Base-by-base conservation (phyloP, 2,797 vertebrate genomes). In the Podarcis lilfordi region DNA sequence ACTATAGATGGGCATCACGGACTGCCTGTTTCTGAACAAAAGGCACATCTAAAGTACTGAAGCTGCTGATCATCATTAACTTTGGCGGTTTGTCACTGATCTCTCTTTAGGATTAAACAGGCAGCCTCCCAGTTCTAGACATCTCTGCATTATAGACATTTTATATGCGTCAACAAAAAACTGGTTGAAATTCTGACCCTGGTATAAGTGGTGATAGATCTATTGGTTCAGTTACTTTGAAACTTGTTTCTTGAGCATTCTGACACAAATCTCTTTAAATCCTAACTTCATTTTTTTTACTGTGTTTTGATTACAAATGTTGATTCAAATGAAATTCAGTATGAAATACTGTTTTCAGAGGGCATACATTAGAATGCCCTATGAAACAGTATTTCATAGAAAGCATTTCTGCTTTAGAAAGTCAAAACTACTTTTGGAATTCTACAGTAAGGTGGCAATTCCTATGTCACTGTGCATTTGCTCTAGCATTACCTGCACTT, bases 101-200 rank as follows among this genome's bases (percentile, higher is more conserved):
- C 66, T 55, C 68, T 19, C 37, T 83, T 69, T 45, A 35, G 82
- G 68, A 69, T 19, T 82, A 45, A 69, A 35, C 68, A 23, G 59
- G 82, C 17, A 83, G 82, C 82, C 68, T 69, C 55, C 45, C 9
- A 25, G 27, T 81, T 86, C 78, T 80, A 86, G 85, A 40, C 3
- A 59, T 37, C 43, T 86, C 66, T n/a, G 25, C 29, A 37, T 72
- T 40, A 19, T 37, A 71, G 17, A 5, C 40, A 32, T 79, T 84
- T 84, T 79, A 55, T n/a, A 27, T 10, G 32, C 10, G 0, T 25
- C 77, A 27, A 75, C 66, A 80, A 86, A 86, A 80, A 72, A 77
- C 66, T 10, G 85, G 29, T 86, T 80, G 66, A 71, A 59, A 69
- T 21, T 32, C 45, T 23, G 68, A 71, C 50, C 32, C 45, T 55